phyloP scores from a whole-genome alignment of 2,888 invertebrate species.

The Ochropleura plecta region DNA sequence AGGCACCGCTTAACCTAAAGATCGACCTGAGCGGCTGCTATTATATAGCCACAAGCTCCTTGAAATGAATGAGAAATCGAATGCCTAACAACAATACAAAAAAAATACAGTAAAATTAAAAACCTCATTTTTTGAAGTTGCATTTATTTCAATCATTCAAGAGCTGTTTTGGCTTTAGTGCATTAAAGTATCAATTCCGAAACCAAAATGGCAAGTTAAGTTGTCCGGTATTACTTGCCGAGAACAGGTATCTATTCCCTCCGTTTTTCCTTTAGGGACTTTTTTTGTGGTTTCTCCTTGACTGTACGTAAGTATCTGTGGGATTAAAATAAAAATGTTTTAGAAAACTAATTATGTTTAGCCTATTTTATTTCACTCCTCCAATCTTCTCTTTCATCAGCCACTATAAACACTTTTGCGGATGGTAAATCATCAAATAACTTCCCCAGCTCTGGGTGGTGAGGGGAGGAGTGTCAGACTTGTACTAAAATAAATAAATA shows the following conservation, averaged over 20 bases:
- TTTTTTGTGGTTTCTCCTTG: constrained; percentile 71
- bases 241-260: constrained; percentile 68
- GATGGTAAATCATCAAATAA: too few species aligned
- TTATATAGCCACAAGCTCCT: too few species aligned
- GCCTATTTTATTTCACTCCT: neutral
- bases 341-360: neutral
- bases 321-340: neutral
- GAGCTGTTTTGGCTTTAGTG: constrained; percentile 29
- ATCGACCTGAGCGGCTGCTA: too few species aligned
- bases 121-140: neutral
- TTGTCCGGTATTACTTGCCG: constrained; percentile 83
- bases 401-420: too few species aligned
- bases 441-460: too few species aligned
- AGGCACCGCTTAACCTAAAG: too few species aligned
- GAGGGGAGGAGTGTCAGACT: too few species aligned
- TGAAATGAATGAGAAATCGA: too few species aligned
- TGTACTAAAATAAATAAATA: too few species aligned
- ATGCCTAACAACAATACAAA: too few species aligned
- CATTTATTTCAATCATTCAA: constrained; percentile 2
- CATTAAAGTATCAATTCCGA: constrained; percentile 82
- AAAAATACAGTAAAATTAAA: too few species aligned
- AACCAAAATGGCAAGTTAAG: constrained; percentile 88
- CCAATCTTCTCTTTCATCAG: neutral
- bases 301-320: constrained; percentile 81
- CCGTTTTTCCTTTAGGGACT: constrained; percentile 76